Percentiles rank a stretch among this genome's conserved stretches.
phyloP scores from a whole-genome alignment of 2,797 vertebrate species.

The Silurus lanzhouensis region DNA sequence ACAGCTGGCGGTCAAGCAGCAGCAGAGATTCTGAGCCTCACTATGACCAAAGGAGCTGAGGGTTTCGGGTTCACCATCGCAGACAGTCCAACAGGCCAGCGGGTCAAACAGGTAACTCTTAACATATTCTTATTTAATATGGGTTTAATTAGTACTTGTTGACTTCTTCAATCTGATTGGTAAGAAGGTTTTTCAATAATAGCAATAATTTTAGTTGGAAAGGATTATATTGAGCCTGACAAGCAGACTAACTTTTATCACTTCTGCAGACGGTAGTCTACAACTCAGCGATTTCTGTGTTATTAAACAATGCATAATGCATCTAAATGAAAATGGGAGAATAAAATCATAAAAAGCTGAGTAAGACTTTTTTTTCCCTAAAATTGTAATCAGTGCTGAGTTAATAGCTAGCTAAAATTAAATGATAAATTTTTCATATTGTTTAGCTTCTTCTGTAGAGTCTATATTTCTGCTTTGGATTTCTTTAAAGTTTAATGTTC shows the following conservation, averaged over 20 bases:
- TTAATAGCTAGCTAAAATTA: too few species aligned
- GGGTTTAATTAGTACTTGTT: background rate
- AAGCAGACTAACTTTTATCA: background rate
- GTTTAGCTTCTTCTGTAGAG: background rate
- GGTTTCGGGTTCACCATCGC: slow-evolving; percentile 99
- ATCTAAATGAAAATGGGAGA: background rate
- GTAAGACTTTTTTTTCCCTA: background rate
- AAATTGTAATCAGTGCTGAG: background rate
- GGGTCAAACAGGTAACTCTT: slow-evolving; percentile 87
- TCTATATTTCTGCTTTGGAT: background rate
- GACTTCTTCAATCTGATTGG: background rate
- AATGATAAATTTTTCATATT: too few species aligned
- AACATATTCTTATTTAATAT: background rate
- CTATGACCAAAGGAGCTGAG: slow-evolving; percentile 97
- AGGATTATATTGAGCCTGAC: background rate
- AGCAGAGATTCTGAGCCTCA: slow-evolving; percentile 94
- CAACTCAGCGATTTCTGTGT: background rate
- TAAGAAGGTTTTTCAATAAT: background rate
- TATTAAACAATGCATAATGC: slow-evolving; percentile 1
- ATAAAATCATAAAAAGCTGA: background rate
- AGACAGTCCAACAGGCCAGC: slow-evolving; percentile 96
- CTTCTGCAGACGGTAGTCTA: background rate
- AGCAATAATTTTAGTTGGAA: background rate
- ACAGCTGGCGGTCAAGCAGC: slow-evolving; percentile 78
- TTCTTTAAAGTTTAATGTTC: background rate